Evolutionary conservation across 2,797 vertebrate genomes (phyloP), one percentile per base, ranked within the genome.

Genomic region (Rhynchonycteris naso): DNA sequence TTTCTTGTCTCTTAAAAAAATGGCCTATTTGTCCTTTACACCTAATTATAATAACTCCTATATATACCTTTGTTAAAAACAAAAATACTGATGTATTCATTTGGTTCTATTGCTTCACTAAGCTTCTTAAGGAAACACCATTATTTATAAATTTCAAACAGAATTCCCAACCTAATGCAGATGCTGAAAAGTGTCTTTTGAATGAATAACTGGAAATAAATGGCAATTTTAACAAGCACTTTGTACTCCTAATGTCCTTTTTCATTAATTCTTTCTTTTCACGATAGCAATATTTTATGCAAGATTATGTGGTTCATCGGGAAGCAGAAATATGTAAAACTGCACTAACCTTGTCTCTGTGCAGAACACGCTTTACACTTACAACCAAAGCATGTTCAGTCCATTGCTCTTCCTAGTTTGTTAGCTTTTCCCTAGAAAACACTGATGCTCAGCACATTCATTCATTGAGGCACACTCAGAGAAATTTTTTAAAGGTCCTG

Each of bases 71-170:
- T 80, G 56, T 61, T 35, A 76, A 28, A 85, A 94, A 63, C n/a
- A 38, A 35, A 91, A 66, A 86, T 86, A 47, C 1, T 58, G 18
- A 35, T 28, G 1, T 72, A 54, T 15, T 66, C 76, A 33, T 66
- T 81, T 76, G 30, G 43, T 83, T 88, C 15, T 21, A 72, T 69
- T 54, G 50, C 22, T 87, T 93, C 68, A 63, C 7, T 83, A 56
- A 47, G 19, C 14, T 63, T 61, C 66, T 85, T 76, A 24, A 89
- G 38, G 30, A 82, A 76, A 43, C 19, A 90, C 38, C 4, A 52
- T 43, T 21, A 50, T 74, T 90, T 79, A 74, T 35, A 71, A 61
- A 69, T 65, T 82, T 90, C 91, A 86, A 74, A 93, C 15, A 83
- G 72, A 28, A 33, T 58, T 86, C 6, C 26, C 52, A 56, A 69